Evolutionary conservation across 2,888 invertebrate species (phyloP), one percentile per base, ranked within the genome.

Genomic region (Odontocolon sp.): DNA sequence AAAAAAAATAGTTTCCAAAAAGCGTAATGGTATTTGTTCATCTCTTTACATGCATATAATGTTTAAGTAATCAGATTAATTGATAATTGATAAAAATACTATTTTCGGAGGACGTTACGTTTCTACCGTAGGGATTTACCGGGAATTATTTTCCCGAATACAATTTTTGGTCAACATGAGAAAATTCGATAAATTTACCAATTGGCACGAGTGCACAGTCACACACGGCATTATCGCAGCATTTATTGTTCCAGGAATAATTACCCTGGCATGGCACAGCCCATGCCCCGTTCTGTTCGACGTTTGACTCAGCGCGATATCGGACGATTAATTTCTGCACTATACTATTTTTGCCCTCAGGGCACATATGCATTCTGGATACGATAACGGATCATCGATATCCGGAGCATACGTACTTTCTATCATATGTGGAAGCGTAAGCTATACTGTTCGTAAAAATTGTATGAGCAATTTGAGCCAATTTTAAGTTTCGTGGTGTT

Each of bases 191-290:
- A 77, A 72, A 77, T 73, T 52, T 23, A 5, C 16, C 23, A 68
- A 68, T 68, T 73, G 73, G 73, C 67, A 67, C 59, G 45, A 14
- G n/a, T 38, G n/a, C n/a, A 18, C 28, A 42, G 23, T 11, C 40
- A 40, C 31, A 42, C 28, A 56, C 26, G 47, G 54, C 50, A 74
- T 69, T 74, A 74, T 74, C 57, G 68, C 9, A 11, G 68, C 68
- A 68, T 73, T 63, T 73, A 73, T 68, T 73, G 63, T 69, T 64
- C 56, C 54, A 40, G 23, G 56, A 69, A 74, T 74, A 74, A 69
- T 69, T 69, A 63, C 52, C 57, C 9, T 52, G 31, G 16, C 42
- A 45, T 36, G 42, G 54, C 33, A 26, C 26, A 11, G 14, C 67
- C 33, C 8, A 38, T 14, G 16, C 21, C 33, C 14, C 45, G 73